Conservation (phyloP, 2,888 invertebrate species). For the Pyralis farinalis region DNA sequence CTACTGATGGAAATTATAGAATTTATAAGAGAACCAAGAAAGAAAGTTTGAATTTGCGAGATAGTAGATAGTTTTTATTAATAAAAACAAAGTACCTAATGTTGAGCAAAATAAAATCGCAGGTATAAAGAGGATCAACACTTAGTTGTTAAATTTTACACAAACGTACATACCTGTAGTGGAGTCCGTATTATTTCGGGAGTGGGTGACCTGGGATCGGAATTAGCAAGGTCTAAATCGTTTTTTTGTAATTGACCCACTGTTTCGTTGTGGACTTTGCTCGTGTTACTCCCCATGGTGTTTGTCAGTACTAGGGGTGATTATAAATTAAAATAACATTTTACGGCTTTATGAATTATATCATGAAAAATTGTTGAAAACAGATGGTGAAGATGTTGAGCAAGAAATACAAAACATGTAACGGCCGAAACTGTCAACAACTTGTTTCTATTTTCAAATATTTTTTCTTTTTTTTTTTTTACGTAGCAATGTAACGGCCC, state of each 20-base stretch:
- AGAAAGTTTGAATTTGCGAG: too few species aligned
- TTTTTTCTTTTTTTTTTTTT: too few species aligned
- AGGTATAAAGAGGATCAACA: too few species aligned
- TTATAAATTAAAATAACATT: constrained; percentile 10
- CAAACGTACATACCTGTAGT: constrained; percentile 68
- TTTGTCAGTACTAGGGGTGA: neutral
- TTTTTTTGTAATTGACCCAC: constrained; percentile 41
- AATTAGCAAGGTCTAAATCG: constrained; percentile 43
- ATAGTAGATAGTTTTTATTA: too few species aligned
- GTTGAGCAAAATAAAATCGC: too few species aligned
- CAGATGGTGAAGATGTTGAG: too few species aligned
- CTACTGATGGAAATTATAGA: too few species aligned
- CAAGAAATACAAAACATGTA: constrained; percentile 51
- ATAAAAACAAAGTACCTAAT: too few species aligned
- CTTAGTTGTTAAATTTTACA: too few species aligned
- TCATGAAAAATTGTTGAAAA: constrained; percentile 21
- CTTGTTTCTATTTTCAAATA: constrained; percentile 50
- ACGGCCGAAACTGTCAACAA: constrained; percentile 59
- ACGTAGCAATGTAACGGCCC: too few species aligned
- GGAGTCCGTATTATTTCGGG: constrained; percentile 81
- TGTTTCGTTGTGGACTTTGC: constrained; percentile 51
- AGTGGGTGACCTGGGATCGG: constrained; percentile 83
- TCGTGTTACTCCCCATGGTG: constrained; percentile 67
- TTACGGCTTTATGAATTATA: constrained; percentile 6
- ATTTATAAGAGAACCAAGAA: too few species aligned